These are phyloP conservation scores for Pristis pectinata DNA, from an alignment of 2,797 vertebrate species.

Conservation along the genomic window DNA sequence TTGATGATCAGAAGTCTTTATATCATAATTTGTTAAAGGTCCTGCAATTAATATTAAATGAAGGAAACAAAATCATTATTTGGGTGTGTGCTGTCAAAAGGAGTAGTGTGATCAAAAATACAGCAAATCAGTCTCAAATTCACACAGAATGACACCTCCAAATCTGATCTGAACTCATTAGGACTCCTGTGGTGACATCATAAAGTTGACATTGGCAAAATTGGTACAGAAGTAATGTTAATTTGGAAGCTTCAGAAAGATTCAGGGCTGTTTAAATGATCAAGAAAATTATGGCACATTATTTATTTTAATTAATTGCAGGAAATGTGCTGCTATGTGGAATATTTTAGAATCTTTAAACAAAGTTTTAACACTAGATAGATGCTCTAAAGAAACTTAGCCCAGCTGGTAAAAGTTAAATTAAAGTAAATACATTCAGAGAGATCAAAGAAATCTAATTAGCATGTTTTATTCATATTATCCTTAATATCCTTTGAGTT, in stretches of 20 bases:
- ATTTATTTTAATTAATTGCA: slow-evolving; percentile 10
- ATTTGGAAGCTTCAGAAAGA: background rate
- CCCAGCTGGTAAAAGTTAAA: background rate
- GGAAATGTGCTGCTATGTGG: background rate
- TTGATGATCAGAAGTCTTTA: background rate
- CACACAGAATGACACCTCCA: background rate
- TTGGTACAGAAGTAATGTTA: background rate
- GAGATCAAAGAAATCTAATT: slow-evolving; percentile 28
- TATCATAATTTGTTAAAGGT: background rate
- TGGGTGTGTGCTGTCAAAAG: background rate
- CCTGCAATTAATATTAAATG: background rate
- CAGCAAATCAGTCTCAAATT: background rate
- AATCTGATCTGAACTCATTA: background rate
- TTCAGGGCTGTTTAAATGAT: background rate
- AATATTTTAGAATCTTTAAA: background rate
- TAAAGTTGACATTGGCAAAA: background rate
- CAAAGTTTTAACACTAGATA: background rate
- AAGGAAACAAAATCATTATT: background rate
- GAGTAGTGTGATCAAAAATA: background rate
- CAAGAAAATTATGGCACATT: background rate
- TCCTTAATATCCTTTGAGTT: slow-evolving; percentile 21
- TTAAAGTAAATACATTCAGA: background rate
- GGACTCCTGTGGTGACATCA: background rate
- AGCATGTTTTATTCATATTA: slow-evolving; percentile 15
- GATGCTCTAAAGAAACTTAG: background rate